A percentile compares a stretch with the other conserved stretches of the same genome.
Evolutionary conservation across 1,140 invertebrate genomes (phyloP).

Genomic region (Hesperophylax magnus): DNA sequence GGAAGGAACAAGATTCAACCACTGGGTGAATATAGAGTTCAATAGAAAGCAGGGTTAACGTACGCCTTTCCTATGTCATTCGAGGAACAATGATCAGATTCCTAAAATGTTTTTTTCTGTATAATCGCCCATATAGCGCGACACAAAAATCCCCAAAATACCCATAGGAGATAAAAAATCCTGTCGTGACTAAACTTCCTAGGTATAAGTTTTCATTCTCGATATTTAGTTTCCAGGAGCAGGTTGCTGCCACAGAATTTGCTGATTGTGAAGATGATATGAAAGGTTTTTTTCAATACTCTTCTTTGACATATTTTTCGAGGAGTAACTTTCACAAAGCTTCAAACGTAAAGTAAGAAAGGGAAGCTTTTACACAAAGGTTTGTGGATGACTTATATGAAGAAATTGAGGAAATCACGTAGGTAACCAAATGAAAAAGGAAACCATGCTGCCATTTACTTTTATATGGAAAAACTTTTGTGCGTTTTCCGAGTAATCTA

Average conservation of each 20-base stretch:
- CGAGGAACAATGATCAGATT: slow-evolving; percentile 7
- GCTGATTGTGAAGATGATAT: slow-evolving; percentile 7
- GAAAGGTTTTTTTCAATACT: slow-evolving; percentile 1
- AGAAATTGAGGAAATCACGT: slow-evolving; percentile 26
- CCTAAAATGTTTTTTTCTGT: neutral
- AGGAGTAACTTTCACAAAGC: slow-evolving; percentile 11
- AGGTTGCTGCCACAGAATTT: neutral
- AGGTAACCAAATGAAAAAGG: slow-evolving; percentile 53
- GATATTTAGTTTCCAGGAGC: no score
- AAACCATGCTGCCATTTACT: slow-evolving; percentile 46
- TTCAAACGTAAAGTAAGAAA: slow-evolving; percentile 1
- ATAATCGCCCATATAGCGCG: neutral
- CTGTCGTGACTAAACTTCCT: no score
- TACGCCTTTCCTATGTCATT: slow-evolving; percentile 21
- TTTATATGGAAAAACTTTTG: slow-evolving; percentile 53
- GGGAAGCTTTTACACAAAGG: neutral
- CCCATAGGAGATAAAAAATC: no score
- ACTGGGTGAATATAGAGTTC: neutral
- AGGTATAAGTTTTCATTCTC: no score
- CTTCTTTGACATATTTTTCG: slow-evolving; percentile 1
- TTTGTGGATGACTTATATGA: slow-evolving; percentile 24
- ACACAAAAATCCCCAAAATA: no score
- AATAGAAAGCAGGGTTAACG: neutral
- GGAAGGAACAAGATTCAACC: slow-evolving; percentile 14
- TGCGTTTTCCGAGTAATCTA: slow-evolving; percentile 50